Evolutionary conservation across 2,113 vertebrate species (phyloP).

Genomic region (Furnarius figulus): DNA sequence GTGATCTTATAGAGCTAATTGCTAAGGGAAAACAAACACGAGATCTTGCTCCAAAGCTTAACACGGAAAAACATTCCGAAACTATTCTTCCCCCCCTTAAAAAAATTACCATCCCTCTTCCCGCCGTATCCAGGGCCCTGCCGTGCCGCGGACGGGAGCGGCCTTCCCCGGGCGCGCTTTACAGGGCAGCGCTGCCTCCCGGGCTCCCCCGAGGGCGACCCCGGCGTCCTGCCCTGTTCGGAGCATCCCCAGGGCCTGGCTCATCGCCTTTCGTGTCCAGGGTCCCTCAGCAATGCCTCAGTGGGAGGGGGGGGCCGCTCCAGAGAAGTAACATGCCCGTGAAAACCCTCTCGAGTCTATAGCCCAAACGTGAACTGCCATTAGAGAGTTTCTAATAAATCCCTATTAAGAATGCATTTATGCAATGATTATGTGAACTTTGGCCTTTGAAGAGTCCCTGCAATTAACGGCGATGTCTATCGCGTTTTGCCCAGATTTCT

Average conservation of each 20-base stretch:
- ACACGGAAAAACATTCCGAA: fast-evolving
- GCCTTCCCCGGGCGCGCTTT: background rate
- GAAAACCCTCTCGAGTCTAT: background rate
- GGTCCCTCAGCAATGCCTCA: background rate
- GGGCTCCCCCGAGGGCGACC: background rate
- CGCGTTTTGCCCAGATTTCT: background rate
- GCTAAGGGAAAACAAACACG: background rate
- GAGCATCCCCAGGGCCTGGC: background rate
- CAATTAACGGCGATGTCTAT: slow-evolving; percentile 68
- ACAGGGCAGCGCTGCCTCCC: background rate
- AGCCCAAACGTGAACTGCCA: slow-evolving; percentile 62
- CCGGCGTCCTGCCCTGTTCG: no score
- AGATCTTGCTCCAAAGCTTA: background rate
- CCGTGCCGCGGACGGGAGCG: background rate
- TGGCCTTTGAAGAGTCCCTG: slow-evolving; percentile 71
- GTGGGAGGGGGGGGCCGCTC: background rate
- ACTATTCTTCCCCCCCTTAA: fast-evolving
- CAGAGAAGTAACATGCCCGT: background rate
- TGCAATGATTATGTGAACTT: slow-evolving; percentile 76
- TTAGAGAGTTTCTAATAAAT: slow-evolving; percentile 71
- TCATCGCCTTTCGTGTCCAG: background rate
- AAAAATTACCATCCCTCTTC: background rate
- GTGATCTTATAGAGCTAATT: background rate
- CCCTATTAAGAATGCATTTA: slow-evolving; percentile 75
- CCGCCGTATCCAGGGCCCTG: no score